Conservation (phyloP, 1,140 invertebrate species). For the Anoplolepis gracilipes region DNA sequence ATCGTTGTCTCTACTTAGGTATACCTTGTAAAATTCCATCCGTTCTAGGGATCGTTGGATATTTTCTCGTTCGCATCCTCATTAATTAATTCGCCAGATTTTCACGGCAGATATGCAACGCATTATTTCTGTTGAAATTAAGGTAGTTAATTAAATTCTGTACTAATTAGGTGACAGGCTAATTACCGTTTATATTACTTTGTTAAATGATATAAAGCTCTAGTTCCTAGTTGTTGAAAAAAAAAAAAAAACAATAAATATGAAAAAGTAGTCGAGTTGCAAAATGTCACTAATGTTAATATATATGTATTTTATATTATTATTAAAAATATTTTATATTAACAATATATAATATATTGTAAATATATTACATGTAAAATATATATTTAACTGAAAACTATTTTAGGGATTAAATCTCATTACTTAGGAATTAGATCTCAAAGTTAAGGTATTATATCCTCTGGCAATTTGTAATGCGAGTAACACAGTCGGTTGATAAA, state of each 20-base stretch:
- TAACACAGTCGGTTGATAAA: neutral
- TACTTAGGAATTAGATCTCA: neutral
- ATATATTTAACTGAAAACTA: neutral
- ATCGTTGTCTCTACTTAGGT: constrained; percentile 14
- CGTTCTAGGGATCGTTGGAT: neutral
- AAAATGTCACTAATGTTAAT: neutral
- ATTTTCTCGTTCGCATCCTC: constrained; percentile 17
- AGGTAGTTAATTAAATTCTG: constrained; percentile 44
- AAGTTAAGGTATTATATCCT: neutral
- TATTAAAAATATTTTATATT: no score
- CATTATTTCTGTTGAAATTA: constrained; percentile 31
- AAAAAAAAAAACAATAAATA: neutral
- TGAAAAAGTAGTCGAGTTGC: neutral
- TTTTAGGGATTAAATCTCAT: neutral
- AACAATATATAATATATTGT: no score
- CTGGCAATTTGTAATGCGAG: neutral
- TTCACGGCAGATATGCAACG: neutral
- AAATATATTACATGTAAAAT: neutral
- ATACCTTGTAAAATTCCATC: constrained; percentile 3
- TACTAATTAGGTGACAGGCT: constrained; percentile 27
- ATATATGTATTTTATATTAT: neutral
- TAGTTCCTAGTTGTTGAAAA: constrained; percentile 2
- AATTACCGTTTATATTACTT: constrained; percentile 39
- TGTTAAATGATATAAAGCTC: constrained; percentile 18
- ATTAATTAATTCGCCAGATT: constrained; percentile 35